A percentile compares a stretch with the other conserved stretches of the same genome.
Evolutionary conservation across 1,140 invertebrate genomes (phyloP).

Genomic region (Drosophila pallidifrons): DNA sequence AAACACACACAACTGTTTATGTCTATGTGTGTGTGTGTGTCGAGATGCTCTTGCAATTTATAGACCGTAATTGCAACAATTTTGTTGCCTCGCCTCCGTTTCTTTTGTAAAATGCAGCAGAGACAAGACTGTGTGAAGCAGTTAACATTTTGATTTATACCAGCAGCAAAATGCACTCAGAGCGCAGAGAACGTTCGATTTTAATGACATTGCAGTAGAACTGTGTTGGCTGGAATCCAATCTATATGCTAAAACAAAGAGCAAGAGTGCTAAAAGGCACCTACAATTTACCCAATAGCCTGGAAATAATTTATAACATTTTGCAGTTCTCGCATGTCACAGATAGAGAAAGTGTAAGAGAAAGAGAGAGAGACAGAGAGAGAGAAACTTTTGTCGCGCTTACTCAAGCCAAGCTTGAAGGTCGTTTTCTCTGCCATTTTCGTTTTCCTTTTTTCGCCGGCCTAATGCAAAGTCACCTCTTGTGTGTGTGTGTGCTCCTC

Average conservation of each 20-base stretch:
- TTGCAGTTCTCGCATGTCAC: conserved; percentile 45
- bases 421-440: conserved; percentile 1
- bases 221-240: conserved; percentile 7
- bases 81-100: conserved; percentile 52
- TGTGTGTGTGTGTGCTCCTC: conserved; percentile 37
- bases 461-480: conserved; percentile 30
- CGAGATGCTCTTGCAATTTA: conserved; percentile 55
- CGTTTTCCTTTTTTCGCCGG: background rate
- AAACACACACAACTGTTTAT: background rate
- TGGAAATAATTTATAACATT: conserved; percentile 81
- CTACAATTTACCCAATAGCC: conserved; percentile 77
- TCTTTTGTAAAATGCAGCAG: conserved; percentile 32
- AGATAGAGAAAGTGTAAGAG: no score
- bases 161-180: conserved; percentile 67
- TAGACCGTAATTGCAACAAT: conserved; percentile 78
- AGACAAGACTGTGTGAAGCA: conserved; percentile 9
- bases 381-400: background rate
- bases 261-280: conserved; percentile 64
- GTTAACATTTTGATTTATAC: conserved; percentile 75
- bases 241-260: conserved; percentile 62
- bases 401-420: conserved; percentile 9
- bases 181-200: conserved; percentile 55
- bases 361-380: no score
- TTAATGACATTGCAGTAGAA: conserved; percentile 61
- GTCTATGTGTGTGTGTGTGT: conserved; percentile 15